A percentile compares a stretch with the other conserved stretches of the same genome.
Conservation (phyloP, 1,140 invertebrate species). For the Papilio dardanus region DNA sequence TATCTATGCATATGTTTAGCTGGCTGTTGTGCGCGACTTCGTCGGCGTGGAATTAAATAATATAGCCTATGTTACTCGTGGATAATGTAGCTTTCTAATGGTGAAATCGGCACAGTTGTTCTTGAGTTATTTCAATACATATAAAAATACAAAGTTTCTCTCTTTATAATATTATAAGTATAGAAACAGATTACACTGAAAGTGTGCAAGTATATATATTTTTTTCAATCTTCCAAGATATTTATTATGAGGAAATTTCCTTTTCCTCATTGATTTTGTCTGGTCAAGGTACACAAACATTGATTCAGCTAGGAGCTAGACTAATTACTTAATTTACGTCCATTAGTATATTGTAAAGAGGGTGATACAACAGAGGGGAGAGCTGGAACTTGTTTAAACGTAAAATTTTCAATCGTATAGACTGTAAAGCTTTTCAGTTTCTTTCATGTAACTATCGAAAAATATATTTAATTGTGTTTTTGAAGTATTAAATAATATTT, state of each 20-base stretch:
- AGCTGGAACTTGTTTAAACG: not conserved
- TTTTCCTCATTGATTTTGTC: not conserved
- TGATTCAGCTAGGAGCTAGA: not conserved
- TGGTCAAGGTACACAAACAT: not conserved
- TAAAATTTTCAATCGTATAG: not conserved
- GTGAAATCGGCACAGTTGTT: too few relatives aligned
- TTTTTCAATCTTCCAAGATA: not conserved
- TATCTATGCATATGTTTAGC: too few relatives aligned
- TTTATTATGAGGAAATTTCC: not conserved
- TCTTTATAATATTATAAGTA: too few relatives aligned
- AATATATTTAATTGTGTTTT: not conserved
- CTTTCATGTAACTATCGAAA: not conserved
- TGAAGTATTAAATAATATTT: not conserved
- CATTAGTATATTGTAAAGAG: slow-evolving; percentile 18
- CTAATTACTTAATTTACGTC: slow-evolving; percentile 21
- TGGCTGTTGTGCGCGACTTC: too few relatives aligned
- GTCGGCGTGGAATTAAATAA: too few relatives aligned
- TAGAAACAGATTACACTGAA: too few relatives aligned
- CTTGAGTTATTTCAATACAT: too few relatives aligned
- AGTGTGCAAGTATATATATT: too few relatives aligned
- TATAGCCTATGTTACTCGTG: too few relatives aligned
- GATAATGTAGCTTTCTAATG: too few relatives aligned
- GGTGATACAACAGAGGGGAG: not conserved
- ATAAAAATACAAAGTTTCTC: too few relatives aligned
- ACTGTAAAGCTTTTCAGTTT: not conserved